These are phyloP conservation scores for Dipodomys ordii DNA, from an alignment of 2,113 vertebrate genomes.

Conservation along the genomic window DNA sequence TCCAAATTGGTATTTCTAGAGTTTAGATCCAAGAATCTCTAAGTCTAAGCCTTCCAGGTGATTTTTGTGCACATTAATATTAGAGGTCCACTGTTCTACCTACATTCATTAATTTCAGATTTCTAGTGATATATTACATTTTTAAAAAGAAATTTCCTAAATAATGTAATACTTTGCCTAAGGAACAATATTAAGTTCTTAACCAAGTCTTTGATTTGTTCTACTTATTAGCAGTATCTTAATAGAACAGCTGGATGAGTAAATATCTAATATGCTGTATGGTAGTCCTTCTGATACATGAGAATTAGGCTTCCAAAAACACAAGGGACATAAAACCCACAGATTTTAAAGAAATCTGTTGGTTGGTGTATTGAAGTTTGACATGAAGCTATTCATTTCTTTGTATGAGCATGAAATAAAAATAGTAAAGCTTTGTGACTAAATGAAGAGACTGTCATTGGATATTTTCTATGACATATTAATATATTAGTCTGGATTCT, in stretches of 20 bases:
- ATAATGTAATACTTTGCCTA: background rate
- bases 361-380: background rate
- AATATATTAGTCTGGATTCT: constrained; percentile 1
- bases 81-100: background rate
- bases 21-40: background rate
- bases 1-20: background rate
- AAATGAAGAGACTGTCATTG: constrained; percentile 1
- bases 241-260: constrained; percentile 17
- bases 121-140: constrained; percentile 14
- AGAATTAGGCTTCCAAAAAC: constrained; percentile 28
- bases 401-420: constrained; percentile 14
- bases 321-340: background rate
- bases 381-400: constrained; percentile 24
- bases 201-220: constrained; percentile 18
- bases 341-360: constrained; percentile 39
- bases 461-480: background rate
- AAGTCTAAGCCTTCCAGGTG: background rate
- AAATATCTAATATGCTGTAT: background rate
- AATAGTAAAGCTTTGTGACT: constrained; percentile 26
- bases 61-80: background rate
- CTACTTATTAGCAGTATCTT: background rate
- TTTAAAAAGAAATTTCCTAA: constrained; percentile 22
- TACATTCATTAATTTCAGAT: constrained; percentile 28
- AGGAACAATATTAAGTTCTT: background rate
- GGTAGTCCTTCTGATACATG: background rate